Evolutionary conservation across 2,113 vertebrate species (phyloP).

Genomic region (Mesembrinibis cayennensis): DNA sequence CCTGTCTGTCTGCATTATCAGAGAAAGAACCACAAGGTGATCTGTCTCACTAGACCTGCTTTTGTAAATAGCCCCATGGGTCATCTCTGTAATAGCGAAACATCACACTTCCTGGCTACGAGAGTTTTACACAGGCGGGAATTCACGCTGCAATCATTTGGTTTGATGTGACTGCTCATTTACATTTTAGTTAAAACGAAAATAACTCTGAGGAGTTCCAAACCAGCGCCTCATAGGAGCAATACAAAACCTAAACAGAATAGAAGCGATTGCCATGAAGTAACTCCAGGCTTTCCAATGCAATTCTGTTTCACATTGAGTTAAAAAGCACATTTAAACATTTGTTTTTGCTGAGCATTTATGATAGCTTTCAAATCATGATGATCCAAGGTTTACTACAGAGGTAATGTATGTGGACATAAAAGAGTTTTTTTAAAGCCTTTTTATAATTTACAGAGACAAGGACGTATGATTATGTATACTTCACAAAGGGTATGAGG

Average conservation of each 20-base stretch:
- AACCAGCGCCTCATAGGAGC: not conserved
- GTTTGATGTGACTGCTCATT: slow-evolving; percentile 14
- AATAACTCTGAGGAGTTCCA: slow-evolving; percentile 3
- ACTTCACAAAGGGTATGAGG: not conserved
- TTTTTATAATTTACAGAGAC: not conserved
- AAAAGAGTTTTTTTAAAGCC: not conserved
- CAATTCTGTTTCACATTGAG: not conserved
- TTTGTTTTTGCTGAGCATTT: not conserved
- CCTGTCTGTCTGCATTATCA: not conserved
- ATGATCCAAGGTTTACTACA: not conserved
- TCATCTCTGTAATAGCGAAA: not conserved
- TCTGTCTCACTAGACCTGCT: not conserved
- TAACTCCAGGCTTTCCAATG: not conserved
- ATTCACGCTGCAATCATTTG: not conserved
- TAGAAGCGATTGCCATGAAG: not conserved
- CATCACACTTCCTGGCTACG: not conserved
- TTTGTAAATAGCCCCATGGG: not conserved
- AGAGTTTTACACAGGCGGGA: not conserved
- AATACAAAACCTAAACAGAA: not conserved
- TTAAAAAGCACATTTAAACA: not conserved
- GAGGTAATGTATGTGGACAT: not conserved
- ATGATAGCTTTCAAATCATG: not conserved
- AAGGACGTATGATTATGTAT: not conserved
- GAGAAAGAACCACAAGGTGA: not conserved
- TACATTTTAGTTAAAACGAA: slow-evolving; percentile 18